Percentiles rank a stretch among this genome's conserved stretches.
Evolutionary conservation across 1,140 invertebrate species (phyloP).

Genomic region (Philopotamus ludificatus): DNA sequence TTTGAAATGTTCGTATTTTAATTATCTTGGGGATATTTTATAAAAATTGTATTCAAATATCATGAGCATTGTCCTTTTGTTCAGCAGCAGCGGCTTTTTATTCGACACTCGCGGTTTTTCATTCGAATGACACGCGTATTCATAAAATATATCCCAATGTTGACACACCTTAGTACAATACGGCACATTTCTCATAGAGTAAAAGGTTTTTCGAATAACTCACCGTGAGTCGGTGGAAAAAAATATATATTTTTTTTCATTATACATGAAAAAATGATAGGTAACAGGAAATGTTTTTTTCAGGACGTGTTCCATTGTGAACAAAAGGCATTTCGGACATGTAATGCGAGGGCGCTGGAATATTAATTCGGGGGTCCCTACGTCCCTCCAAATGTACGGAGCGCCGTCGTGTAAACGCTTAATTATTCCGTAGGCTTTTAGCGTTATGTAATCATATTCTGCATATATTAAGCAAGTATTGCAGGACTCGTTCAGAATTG

Average conservation of each 20-base stretch:
- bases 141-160: too few species aligned
- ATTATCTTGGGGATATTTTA: too few species aligned
- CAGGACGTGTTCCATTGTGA: background rate
- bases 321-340: constrained; percentile 19
- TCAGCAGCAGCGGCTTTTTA: too few species aligned
- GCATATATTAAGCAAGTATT: too few species aligned
- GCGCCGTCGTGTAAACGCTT: background rate
- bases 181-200: background rate
- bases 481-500: too few species aligned
- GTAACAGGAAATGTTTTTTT: constrained; percentile 12
- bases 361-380: constrained; percentile 8
- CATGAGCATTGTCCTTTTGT: too few species aligned
- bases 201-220: constrained; percentile 1
- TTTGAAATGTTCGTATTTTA: too few species aligned
- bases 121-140: too few species aligned
- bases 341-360: constrained; percentile 3
- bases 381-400: background rate
- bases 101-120: too few species aligned
- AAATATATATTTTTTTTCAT: too few species aligned
- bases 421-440: constrained; percentile 1
- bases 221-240: constrained; percentile 16
- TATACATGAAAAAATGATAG: constrained; percentile 21
- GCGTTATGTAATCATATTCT: background rate
- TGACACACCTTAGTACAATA: too few species aligned
- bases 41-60: too few species aligned